Conservation (phyloP, 2,797 vertebrate genomes). For the Eulemur rubriventer region DNA sequence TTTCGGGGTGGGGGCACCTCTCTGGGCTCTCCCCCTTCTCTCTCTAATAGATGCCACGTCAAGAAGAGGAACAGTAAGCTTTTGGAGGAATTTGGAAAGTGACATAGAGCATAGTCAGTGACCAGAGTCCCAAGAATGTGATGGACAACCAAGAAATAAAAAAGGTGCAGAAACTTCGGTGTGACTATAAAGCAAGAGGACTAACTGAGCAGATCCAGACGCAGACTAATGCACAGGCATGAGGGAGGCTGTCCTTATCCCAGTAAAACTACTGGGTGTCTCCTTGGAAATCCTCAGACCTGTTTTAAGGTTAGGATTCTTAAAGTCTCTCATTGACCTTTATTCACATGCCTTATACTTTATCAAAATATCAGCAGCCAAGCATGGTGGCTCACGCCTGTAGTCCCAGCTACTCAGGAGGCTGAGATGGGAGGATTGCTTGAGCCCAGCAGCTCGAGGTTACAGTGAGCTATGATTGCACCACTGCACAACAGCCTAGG, state of each 20-base stretch:
- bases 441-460: background rate
- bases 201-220: background rate
- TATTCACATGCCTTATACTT: background rate
- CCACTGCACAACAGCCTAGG: background rate
- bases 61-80: background rate
- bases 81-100: background rate
- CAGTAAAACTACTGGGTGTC: background rate
- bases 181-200: background rate
- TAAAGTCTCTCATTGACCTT: background rate
- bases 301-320: background rate
- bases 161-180: background rate
- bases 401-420: background rate
- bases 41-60: background rate
- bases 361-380: background rate
- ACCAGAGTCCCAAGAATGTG: background rate
- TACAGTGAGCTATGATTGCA: background rate
- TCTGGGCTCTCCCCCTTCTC: background rate
- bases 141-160: conserved; percentile 17
- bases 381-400: background rate
- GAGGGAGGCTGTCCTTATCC: background rate
- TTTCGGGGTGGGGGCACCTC: background rate
- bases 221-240: background rate
- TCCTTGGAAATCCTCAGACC: background rate
- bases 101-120: background rate
- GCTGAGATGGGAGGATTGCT: background rate